These are phyloP conservation scores for Leucoraja erinaceus DNA, from an alignment of 2,113 vertebrate species.

Conservation along the genomic window DNA sequence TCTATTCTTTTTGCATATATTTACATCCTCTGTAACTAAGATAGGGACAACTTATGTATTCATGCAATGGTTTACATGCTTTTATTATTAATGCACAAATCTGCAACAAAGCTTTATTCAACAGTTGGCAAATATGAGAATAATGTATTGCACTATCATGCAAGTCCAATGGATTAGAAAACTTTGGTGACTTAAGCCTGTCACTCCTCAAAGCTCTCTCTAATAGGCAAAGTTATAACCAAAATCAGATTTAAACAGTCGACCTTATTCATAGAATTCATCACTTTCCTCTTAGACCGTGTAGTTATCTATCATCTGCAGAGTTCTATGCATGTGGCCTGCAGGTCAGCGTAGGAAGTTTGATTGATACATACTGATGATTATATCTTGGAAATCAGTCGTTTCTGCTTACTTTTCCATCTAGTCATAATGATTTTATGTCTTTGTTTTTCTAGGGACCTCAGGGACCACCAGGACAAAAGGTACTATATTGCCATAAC, in stretches of 20 bases:
- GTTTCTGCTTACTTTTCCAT: constrained; percentile 50
- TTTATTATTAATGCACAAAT: background rate
- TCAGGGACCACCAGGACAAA: constrained; percentile 79
- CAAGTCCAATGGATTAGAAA: constrained; percentile 51
- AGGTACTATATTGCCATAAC: constrained; percentile 66
- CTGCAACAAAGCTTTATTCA: background rate
- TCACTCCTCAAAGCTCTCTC: background rate
- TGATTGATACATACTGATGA: constrained; percentile 44
- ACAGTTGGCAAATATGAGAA: background rate
- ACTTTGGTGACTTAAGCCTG: constrained; percentile 39
- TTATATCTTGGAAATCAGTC: constrained; percentile 48
- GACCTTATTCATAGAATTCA: constrained; percentile 45
- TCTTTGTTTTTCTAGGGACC: constrained; percentile 75
- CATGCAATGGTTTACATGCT: background rate
- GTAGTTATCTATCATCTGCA: constrained; percentile 36
- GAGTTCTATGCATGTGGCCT: constrained; percentile 20
- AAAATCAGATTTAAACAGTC: constrained; percentile 29
- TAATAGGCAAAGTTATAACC: background rate
- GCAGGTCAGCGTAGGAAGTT: constrained; percentile 38
- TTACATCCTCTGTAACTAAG: background rate
- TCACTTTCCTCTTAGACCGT: constrained; percentile 44
- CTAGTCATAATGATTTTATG: constrained; percentile 55
- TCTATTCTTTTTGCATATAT: background rate
- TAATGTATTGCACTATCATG: constrained; percentile 49
- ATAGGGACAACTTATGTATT: background rate